Base-by-base conservation (phyloP, 2,113 vertebrate genomes). In the Acanthochromis polyacanthus region DNA sequence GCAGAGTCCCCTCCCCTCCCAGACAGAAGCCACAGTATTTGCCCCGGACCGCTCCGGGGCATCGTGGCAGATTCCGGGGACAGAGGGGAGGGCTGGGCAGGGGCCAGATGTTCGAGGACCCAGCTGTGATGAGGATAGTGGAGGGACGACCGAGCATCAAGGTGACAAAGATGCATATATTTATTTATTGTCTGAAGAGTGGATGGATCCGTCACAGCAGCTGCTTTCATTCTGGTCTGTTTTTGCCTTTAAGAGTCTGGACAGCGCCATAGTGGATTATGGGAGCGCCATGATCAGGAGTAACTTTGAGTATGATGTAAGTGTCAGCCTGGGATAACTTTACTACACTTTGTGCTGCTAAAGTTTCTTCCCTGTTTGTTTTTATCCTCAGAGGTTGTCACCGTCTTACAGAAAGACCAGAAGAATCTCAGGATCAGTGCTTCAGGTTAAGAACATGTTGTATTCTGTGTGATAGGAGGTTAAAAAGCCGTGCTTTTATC, bases 41-140 rank as follows among this genome's bases (percentile, higher is more conserved):
- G 17, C 53, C 80, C 22, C 46, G 75, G 53, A 1, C 40, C 22
- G 67, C 80, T 2, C 36, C 50, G 2, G 67, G 76, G 20, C 87
- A 71, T 66, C 67, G 69, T 2, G 40, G 75, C 48, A 82, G 83
- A 74, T 0, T 61, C 1, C 23, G 86, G 40, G 77, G 76, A 1
- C 71, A 52, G 23, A 87, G 90, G 68, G 83, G 87, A n/a, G 75
- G 82, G n/a, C 64, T 50, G 10, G 57, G 68, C 45, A 75, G 79
- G 69, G 95, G 64, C 5, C 92, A 90, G 67, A 88, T 95, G 52
- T 89, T 97, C 71, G 92, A 96, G 58, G 96, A 97, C 81, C 96
- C 96, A 0, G 96, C 96, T 0, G 95, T 97, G 84, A 94, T 98
- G 82, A 95, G 87, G 70, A 96, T 90, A 0, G 93, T 97, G 50